Conservation (phyloP, 2,888 invertebrate genomes). For the Parochlus steinenii region DNA sequence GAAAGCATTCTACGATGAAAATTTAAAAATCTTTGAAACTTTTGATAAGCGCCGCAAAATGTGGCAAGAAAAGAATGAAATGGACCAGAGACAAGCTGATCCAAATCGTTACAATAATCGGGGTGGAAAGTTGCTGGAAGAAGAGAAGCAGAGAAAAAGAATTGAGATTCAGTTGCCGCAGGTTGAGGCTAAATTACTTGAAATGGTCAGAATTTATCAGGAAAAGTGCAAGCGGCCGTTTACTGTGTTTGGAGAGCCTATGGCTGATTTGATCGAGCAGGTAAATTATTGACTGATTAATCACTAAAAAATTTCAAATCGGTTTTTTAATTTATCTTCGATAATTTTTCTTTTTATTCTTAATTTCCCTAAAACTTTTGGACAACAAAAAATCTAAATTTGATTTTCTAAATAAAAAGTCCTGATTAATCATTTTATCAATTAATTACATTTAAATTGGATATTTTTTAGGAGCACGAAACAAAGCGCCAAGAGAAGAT, state of each 20-base stretch:
- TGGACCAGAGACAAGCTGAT: constrained; percentile 56
- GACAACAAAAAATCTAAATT: no score
- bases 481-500: constrained; percentile 6
- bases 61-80: constrained; percentile 57
- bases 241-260: constrained; percentile 42
- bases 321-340: no score
- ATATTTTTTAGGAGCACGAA: no score
- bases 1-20: constrained; percentile 42
- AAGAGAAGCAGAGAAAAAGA: constrained; percentile 74
- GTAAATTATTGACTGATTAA: no score
- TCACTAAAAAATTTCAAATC: no score
- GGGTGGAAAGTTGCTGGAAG: constrained; percentile 68
- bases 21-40: constrained; percentile 49
- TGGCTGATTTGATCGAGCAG: constrained; percentile 41
- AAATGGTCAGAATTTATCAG: constrained; percentile 38
- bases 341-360: no score
- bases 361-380: no score
- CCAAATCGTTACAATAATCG: constrained; percentile 73
- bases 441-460: no score
- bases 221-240: constrained; percentile 36
- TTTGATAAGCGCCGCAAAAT: constrained; percentile 47
- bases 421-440: no score
- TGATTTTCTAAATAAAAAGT: no score
- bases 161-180: constrained; percentile 54
- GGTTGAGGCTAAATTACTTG: constrained; percentile 47